Conservation (phyloP, 1,140 invertebrate species). For the Protaetia brevitarsis region DNA sequence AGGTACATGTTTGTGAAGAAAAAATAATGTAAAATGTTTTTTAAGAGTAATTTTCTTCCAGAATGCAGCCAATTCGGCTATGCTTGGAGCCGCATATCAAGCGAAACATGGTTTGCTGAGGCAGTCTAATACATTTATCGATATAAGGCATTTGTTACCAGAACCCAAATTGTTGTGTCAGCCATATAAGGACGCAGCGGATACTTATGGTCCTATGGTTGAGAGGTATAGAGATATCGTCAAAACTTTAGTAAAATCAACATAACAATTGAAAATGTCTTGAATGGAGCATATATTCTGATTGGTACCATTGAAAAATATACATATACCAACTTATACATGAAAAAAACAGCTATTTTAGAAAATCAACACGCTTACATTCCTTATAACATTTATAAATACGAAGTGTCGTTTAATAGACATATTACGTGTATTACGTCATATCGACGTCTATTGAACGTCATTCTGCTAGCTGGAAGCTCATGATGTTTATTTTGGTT, state of each 20-base stretch:
- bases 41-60: constrained; percentile 44
- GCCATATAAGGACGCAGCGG: constrained; percentile 61
- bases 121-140: constrained; percentile 38
- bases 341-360: too few species aligned
- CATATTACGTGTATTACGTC: too few species aligned
- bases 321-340: too few species aligned
- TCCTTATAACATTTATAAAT: too few species aligned
- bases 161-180: constrained; percentile 56
- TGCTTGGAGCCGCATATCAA: constrained; percentile 78
- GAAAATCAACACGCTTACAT: too few species aligned
- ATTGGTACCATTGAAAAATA: too few species aligned
- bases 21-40: too few species aligned
- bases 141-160: constrained; percentile 51
- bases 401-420: too few species aligned
- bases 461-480: too few species aligned
- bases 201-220: constrained; percentile 65
- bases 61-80: constrained; percentile 77
- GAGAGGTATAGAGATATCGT: constrained; percentile 55
- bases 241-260: neutral
- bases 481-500: too few species aligned
- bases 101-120: constrained; percentile 65
- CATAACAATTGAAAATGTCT: neutral
- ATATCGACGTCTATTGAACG: too few species aligned
- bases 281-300: too few species aligned
- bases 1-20: constrained; percentile 55